phyloP scores from a whole-genome alignment of 2,888 invertebrate species.

The Pheosia gnoma region DNA sequence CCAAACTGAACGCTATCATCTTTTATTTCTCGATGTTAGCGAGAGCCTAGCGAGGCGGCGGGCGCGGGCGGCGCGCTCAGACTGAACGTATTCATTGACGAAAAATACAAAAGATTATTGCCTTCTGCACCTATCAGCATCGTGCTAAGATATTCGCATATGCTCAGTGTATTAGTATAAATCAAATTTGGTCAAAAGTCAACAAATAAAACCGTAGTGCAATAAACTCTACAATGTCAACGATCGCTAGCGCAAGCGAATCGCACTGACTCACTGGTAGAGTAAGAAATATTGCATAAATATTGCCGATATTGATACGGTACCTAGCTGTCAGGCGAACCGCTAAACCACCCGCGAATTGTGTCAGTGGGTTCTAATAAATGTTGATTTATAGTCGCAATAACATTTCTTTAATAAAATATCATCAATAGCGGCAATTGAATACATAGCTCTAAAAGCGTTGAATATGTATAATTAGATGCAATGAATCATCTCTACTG shows the following conservation, averaged over 20 bases:
- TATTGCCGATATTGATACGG: constrained; percentile 39
- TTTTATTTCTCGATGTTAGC: no score
- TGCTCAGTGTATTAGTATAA: constrained; percentile 14
- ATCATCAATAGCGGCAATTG: not conserved
- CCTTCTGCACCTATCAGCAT: constrained; percentile 5
- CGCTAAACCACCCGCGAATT: constrained; percentile 29
- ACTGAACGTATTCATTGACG: not conserved
- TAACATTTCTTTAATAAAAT: constrained; percentile 4
- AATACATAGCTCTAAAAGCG: not conserved
- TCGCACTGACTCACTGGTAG: constrained; percentile 65
- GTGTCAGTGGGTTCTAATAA: constrained; percentile 4
- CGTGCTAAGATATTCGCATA: not conserved
- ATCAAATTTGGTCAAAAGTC: constrained; percentile 35
- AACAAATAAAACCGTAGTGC: constrained; percentile 47
- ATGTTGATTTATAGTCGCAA: constrained; percentile 5
- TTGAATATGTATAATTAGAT: not conserved
- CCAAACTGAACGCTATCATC: no score
- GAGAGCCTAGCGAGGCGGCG: no score
- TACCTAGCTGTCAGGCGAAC: constrained; percentile 50
- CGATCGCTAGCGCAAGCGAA: constrained; percentile 52
- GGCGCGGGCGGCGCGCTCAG: no score
- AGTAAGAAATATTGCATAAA: constrained; percentile 56
- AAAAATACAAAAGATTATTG: not conserved
- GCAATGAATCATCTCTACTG: constrained; percentile 19
- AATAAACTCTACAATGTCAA: constrained; percentile 71